Evolutionary conservation across 2,113 vertebrate species (phyloP).

Genomic region (Apteryx owenii): DNA sequence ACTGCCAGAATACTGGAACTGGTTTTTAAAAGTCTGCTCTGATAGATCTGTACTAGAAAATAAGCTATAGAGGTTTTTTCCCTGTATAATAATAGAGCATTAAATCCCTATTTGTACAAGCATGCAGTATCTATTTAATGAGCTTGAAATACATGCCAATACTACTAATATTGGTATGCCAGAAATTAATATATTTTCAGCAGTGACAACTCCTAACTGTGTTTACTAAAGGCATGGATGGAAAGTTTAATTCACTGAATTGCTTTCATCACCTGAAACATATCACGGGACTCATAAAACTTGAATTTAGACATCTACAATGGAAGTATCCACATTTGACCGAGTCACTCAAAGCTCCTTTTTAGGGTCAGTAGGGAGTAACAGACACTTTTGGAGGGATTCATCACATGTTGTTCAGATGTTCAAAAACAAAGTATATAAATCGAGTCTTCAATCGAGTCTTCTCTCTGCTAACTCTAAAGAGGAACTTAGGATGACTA

Average conservation of each 20-base stretch:
- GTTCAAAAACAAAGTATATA: not conserved
- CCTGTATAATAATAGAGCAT: not conserved
- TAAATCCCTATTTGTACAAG: not conserved
- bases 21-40: not conserved
- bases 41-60: conserved; percentile 19
- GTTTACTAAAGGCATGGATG: not conserved
- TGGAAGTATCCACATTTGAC: not conserved
- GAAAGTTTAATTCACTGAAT: not conserved
- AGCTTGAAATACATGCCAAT: conserved; percentile 19
- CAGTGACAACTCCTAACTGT: not conserved
- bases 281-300: not conserved
- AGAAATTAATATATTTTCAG: conserved; percentile 25
- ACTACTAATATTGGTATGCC: not conserved
- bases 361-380: not conserved
- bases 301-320: not conserved
- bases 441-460: not conserved
- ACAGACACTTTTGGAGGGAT: not conserved
- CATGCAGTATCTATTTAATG: conserved; percentile 31
- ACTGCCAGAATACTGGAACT: not conserved
- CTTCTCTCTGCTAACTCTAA: not conserved
- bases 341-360: not conserved
- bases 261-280: not conserved
- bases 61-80: not conserved
- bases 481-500: not conserved
- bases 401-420: not conserved